phyloP scores from a whole-genome alignment of 1,140 invertebrate species.

The Ctenoplectra terminalis region DNA sequence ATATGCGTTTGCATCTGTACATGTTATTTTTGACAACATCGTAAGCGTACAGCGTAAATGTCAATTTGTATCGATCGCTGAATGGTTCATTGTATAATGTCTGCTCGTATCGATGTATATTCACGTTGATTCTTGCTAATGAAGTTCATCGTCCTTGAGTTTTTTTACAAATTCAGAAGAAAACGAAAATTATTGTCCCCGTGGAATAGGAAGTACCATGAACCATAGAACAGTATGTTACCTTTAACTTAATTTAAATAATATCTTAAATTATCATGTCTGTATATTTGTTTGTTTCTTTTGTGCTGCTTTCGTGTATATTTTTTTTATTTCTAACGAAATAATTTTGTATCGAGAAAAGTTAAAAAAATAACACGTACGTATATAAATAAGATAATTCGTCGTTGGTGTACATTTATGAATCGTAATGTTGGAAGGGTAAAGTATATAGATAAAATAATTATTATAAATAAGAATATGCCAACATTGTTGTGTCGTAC shows the following conservation, averaged over 20 bases:
- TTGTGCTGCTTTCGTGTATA: background rate
- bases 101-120: background rate
- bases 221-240: background rate
- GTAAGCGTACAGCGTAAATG: background rate
- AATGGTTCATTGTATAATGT: slow-evolving; percentile 1
- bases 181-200: background rate
- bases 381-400: background rate
- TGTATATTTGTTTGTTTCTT: background rate
- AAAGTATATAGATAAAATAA: slow-evolving; percentile 1
- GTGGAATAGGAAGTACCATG: background rate
- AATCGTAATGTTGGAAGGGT: no score
- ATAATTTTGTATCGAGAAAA: background rate
- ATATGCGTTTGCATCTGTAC: no score
- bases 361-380: background rate
- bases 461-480: background rate
- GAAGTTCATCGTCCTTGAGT: background rate
- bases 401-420: no score
- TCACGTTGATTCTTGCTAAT: background rate
- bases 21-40: background rate
- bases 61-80: slow-evolving; percentile 4
- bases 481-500: background rate
- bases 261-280: background rate
- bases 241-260: no score
- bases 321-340: background rate
- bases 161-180: background rate